A percentile compares a stretch with the other conserved stretches of the same genome.
Conservation (phyloP, 1,140 invertebrate genomes). For the Anadara kagoshimensis region DNA sequence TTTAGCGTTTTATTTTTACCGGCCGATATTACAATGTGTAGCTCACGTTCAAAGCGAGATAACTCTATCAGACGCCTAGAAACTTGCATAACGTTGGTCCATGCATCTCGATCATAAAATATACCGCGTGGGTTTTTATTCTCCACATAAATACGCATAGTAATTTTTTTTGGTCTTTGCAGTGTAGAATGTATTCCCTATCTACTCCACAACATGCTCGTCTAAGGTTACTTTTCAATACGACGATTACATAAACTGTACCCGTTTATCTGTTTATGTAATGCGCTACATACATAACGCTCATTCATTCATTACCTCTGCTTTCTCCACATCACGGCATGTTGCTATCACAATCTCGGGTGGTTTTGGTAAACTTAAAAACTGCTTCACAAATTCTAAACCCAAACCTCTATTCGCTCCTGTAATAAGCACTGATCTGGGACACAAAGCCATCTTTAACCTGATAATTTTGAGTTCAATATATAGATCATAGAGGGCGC, state of each 20-base stretch:
- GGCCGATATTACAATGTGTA: too few relatives aligned
- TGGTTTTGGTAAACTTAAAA: constrained; percentile 68
- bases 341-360: constrained; percentile 79
- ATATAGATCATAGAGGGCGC: too few relatives aligned
- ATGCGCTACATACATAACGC: background rate
- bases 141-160: too few relatives aligned
- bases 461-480: too few relatives aligned
- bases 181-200: background rate
- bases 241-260: too few relatives aligned
- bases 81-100: background rate
- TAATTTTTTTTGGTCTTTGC: too few relatives aligned
- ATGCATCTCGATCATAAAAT: too few relatives aligned
- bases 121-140: background rate
- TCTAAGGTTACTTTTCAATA: too few relatives aligned
- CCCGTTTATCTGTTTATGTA: too few relatives aligned
- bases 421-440: constrained; percentile 81
- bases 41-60: background rate
- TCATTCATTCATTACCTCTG: constrained; percentile 75
- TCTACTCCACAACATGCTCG: too few relatives aligned
- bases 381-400: constrained; percentile 85
- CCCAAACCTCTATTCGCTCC: constrained; percentile 92
- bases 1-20: too few relatives aligned
- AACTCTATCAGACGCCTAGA: background rate
- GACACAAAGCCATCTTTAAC: constrained; percentile 7
- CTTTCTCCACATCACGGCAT: constrained; percentile 81